Base-by-base conservation (phyloP, 2,797 vertebrate genomes). In the Lophotriccus pileatus region DNA sequence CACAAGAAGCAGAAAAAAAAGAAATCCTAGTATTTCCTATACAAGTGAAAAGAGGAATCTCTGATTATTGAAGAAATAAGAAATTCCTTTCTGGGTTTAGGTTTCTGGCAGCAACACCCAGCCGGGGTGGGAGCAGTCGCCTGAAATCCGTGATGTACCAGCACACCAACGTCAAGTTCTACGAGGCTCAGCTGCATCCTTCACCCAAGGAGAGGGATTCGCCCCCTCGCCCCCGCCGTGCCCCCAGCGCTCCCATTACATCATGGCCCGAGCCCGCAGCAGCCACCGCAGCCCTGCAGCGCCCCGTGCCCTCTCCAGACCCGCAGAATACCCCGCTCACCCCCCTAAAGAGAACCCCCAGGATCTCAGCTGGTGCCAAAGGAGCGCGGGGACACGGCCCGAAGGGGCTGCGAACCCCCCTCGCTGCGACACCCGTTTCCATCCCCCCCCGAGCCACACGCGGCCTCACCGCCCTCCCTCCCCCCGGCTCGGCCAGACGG, bases 21-120 rank as follows among this genome's bases (percentile, higher is more conserved):
- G 27, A 93, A 94, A 94, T 88, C 70, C 89, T 91, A 88, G 91
- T 49, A 78, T 95, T 96, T 96, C 75, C 89, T 87, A 96, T 73
- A 50, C 43, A 82, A 87, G 89, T 63, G 41, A 93, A 93, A 97
- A 97, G 56, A 92, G 70, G 89, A 89, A 79, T 80, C 64, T 92
- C 91, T 84, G 84, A 66, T 78, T 70, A 28, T 44, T 30, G 43
- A 63, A 88, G 68, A 85, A 92, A 81, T 7, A 91, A 46, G 15
- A 78, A 84, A 89, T 56, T 67, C 72, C 56, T 86, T 64, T 34
- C 80, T 70, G 84, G 84, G 53, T 90, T 84, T 87, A 92, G 87
- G 67, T 66, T 66, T 92, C 28, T 63, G 41, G 72, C 59, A 95
- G 80, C 20, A 76, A 78, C 69, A 73, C 36, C 62, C 58, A 21